Percentiles rank a stretch among this genome's conserved stretches.
phyloP scores from a whole-genome alignment of 1,140 invertebrate species.

The Calliphora vicina region DNA sequence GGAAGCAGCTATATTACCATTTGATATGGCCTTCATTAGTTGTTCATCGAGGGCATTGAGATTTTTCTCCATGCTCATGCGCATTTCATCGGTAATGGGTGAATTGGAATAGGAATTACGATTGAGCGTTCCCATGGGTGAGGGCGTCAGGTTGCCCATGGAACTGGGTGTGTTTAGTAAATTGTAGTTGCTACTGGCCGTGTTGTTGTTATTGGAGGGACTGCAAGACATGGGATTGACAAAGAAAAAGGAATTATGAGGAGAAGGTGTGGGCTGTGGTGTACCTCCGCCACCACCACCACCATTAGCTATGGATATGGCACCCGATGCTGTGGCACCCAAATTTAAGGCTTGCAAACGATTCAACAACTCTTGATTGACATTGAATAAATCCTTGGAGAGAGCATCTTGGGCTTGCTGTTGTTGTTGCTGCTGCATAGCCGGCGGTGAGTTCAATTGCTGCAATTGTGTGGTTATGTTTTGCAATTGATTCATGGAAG shows the following conservation, averaged over 20 bases:
- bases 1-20: conserved; percentile 57
- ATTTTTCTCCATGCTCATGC: conserved; percentile 60
- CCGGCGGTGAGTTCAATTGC: conserved; percentile 47
- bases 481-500: conserved; percentile 58
- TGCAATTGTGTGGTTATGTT: conserved; percentile 57
- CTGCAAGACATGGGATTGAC: conserved; percentile 61
- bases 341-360: conserved; percentile 67
- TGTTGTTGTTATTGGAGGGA: conserved; percentile 52
- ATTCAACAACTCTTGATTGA: conserved; percentile 68
- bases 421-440: conserved; percentile 48
- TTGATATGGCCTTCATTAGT: conserved; percentile 71
- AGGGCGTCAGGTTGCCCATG: conserved; percentile 49
- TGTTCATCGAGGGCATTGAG: conserved; percentile 62
- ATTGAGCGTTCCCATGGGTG: conserved; percentile 55
- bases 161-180: conserved; percentile 50
- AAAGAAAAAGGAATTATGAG: conserved; percentile 58
- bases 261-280: conserved; percentile 38
- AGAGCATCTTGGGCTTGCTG: conserved; percentile 54
- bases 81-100: conserved; percentile 48
- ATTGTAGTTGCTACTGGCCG: conserved; percentile 48
- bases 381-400: conserved; percentile 60
- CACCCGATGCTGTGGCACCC: conserved; percentile 42
- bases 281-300: background rate
- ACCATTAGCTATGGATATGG: conserved; percentile 37
- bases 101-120: conserved; percentile 59